Base-by-base conservation (phyloP, 2,113 vertebrate species). In the Colius striatus region DNA sequence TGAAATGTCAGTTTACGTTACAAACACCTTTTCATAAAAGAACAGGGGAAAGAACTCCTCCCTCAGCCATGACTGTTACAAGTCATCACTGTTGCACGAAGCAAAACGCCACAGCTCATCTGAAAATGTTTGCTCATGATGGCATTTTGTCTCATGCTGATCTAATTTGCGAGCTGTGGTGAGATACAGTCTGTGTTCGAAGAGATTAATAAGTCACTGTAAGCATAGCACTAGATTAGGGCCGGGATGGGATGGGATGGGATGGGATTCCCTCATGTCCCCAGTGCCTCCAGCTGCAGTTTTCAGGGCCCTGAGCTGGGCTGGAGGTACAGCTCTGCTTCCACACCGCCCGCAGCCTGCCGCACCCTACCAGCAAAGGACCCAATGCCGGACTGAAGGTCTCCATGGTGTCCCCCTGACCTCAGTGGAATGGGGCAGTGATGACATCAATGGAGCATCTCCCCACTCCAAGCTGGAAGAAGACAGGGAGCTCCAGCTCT, bases 101-200 rank as follows among this genome's bases (percentile, higher is more conserved):
- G 74, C 45, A 91, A 90, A 93, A 68, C 1, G 2, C 5, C 0
- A 0, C 0, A 0, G 41, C 36, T 21, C 50, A 20, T 53, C 63
- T 65, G 36, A 91, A 85, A 93, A 70, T 14, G 30, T 14, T 45
- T 25, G 29, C 29, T 72, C 1, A 0, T 26, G 22, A 62, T 21
- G 21, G 30, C 25, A 72, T 76, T 94, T 77, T 70, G 51, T 58
- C 60, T 76, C 71, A 62, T 3, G 5, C 45, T 70, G 62, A 30
- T 89, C 14, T 65, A 41, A 66, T 36, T 57, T 38, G 22, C 32
- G 66, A 84, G 61, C 65, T 1, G 1, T 29, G 47, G 77, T 9
- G 51, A 89, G 70, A 47, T 17, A 32, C 3, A 3, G 36, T 30
- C 66, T 48, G 22, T 25, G 38, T 81, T 63, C 0, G 0, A 81